Percentiles rank a stretch among this genome's conserved stretches.
Conservation (phyloP, 2,888 invertebrate genomes). For the Brachypalpus laphriformis region DNA sequence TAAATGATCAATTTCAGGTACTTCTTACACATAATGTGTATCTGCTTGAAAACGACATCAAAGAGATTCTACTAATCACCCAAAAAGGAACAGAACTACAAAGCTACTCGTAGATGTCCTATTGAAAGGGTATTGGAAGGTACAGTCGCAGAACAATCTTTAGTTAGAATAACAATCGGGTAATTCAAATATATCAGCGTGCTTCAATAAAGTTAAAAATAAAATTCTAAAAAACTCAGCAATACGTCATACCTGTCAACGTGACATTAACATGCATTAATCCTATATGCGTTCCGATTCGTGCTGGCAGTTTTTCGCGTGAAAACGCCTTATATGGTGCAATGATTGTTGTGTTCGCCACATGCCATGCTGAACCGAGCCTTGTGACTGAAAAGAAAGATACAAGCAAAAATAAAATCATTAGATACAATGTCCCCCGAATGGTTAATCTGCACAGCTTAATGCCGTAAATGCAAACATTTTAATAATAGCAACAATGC, state of each 20-base stretch:
- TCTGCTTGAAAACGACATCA: too few species aligned
- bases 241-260: constrained; percentile 88
- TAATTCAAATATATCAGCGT: too few species aligned
- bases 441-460: not conserved
- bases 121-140: too few species aligned
- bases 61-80: too few species aligned
- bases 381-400: constrained; percentile 88
- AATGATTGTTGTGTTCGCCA: constrained; percentile 90
- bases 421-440: constrained; percentile 18
- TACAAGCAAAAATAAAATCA: constrained; percentile 30
- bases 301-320: constrained; percentile 92
- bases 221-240: constrained; percentile 1
- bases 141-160: too few species aligned
- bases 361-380: constrained; percentile 97
- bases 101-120: too few species aligned
- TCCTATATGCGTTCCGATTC: constrained; percentile 96
- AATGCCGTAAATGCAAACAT: not conserved
- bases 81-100: too few species aligned
- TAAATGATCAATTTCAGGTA: too few species aligned
- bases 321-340: constrained; percentile 96
- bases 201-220: too few species aligned
- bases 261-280: constrained; percentile 98
- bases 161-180: too few species aligned
- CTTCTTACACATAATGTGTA: too few species aligned
- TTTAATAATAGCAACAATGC: not conserved